These are phyloP conservation scores for Lasaia peninsularis DNA, from an alignment of 1,140 invertebrate genomes.

Conservation along the genomic window DNA sequence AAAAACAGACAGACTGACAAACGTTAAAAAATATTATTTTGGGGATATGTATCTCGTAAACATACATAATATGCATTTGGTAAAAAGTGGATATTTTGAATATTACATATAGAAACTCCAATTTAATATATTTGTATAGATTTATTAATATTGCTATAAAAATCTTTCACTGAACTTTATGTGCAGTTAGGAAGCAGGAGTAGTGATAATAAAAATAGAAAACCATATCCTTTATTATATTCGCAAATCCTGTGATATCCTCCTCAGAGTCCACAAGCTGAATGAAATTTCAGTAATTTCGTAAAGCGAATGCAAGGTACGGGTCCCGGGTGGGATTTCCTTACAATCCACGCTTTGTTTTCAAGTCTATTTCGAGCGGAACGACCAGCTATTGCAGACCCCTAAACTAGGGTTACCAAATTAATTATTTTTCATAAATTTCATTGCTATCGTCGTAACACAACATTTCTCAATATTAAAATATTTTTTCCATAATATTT, in stretches of 20 bases:
- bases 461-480: too few relatives aligned
- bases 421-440: too few relatives aligned
- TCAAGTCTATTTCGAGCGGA: conserved; percentile 54
- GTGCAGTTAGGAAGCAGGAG: neutral
- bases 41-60: too few relatives aligned
- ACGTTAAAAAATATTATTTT: too few relatives aligned
- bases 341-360: conserved; percentile 69
- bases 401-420: neutral
- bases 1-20: too few relatives aligned
- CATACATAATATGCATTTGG: too few relatives aligned
- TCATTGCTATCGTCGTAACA: too few relatives aligned
- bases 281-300: conserved; percentile 75
- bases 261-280: conserved; percentile 55
- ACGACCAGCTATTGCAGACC: conserved; percentile 38
- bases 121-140: too few relatives aligned
- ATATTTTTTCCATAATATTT: too few relatives aligned
- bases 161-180: neutral
- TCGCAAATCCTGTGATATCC: conserved; percentile 29
- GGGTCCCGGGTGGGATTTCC: conserved; percentile 60
- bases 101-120: too few relatives aligned
- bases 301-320: conserved; percentile 73
- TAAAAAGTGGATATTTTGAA: too few relatives aligned
- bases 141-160: neutral
- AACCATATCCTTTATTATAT: conserved; percentile 33
- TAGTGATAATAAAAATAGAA: conserved; percentile 7